Evolutionary conservation across 2,888 invertebrate genomes (phyloP), one percentile per base, ranked within the genome.

Genomic region (Pollenia labialis): DNA sequence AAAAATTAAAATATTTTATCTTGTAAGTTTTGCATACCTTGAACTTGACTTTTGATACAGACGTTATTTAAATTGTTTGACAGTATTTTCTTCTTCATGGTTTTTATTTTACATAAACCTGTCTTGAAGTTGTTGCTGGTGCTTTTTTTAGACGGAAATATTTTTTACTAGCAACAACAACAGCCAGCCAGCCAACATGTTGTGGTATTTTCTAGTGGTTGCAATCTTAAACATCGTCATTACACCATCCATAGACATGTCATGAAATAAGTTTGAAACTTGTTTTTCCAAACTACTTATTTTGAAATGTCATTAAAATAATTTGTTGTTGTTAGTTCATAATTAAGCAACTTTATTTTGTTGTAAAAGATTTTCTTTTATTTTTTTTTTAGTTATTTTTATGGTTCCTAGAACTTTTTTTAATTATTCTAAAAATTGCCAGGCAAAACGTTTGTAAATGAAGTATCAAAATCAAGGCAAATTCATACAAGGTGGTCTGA

Each of bases 1-100:
- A 48, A 79, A 9, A 44, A 23, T 58, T 68, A 50, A 23, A 58
- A 14, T 23, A 42, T 58, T 60, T 81, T 64, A 48, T 42, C 6
- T 4, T 42, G 18, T n/a, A 50, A 68, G 18, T 40, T 48, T 68
- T 44, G 71, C 9, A 68, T 58, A 81, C 80, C 86, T 87, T 87
- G 86, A 83, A 83, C 86, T 87, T 87, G 86, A 87, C 75, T 87
- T 83, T 76, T 69, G 23, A 52, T 48, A 12, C 4, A 77, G 46
- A 44, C 8, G 58, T 14, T 11, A 23, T 62, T 46, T 48, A 42
- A 76, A 62, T 66, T 76, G 18, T 69, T 66, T 44, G 18, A 18
- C 8, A 14, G 66, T 64, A 12, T 50, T 44, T 62, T 60, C 52
- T 16, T 69, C 4, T 23, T 48, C 32, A 32, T 14, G 14, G 1